A percentile compares a stretch with the other conserved stretches of the same genome.
Evolutionary conservation across 2,113 vertebrate genomes (phyloP).

Genomic region (Cyanoramphus novaezelandiae): DNA sequence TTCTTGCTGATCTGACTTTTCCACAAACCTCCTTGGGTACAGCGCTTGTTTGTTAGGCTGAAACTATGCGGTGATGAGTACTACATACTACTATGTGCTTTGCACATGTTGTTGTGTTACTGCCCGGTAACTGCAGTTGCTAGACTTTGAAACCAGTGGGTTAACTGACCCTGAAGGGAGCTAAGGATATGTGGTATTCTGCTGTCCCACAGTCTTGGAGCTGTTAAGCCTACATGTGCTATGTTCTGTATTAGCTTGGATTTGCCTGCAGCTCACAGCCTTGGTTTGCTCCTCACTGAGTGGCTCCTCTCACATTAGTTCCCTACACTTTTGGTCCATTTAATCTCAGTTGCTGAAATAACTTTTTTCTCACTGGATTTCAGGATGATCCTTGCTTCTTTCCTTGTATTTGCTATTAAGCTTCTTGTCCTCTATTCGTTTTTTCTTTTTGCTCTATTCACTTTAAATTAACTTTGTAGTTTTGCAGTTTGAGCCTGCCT

Average conservation of each 20-base stretch:
- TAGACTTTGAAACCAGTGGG: neutral
- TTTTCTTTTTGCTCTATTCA: neutral
- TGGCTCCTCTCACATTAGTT: neutral
- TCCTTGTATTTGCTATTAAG: neutral
- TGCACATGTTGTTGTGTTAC: neutral
- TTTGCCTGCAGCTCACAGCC: neutral
- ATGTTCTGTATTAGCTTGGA: neutral
- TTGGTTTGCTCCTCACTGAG: neutral
- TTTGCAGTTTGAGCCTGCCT: neutral
- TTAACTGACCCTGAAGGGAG: neutral
- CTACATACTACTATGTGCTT: neutral
- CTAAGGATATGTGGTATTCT: neutral
- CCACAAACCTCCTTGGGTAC: accelerated
- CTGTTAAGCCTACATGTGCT: neutral
- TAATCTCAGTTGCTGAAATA: neutral
- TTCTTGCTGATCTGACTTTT: neutral
- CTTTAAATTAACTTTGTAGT: neutral
- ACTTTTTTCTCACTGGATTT: neutral
- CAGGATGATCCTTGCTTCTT: neutral
- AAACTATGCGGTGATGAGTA: neutral
- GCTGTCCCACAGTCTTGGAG: neutral
- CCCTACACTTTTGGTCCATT: neutral
- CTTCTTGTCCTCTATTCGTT: neutral
- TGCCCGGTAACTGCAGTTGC: neutral
- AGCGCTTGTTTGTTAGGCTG: neutral